phyloP scores from a whole-genome alignment of 2,888 invertebrate species.

The Cheilosia grossa region DNA sequence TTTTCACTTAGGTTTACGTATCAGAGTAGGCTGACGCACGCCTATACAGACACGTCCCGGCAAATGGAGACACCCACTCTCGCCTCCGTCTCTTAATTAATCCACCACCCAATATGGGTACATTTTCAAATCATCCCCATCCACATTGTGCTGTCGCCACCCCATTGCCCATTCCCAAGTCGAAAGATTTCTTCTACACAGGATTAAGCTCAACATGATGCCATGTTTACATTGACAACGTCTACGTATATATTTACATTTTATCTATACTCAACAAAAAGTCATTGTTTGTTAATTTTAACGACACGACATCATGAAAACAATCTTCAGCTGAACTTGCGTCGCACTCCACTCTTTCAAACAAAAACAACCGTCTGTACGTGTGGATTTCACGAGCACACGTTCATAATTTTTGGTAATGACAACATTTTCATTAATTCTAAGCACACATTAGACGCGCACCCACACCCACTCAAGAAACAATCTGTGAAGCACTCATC shows the following conservation, averaged over 20 bases:
- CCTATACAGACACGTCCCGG: neutral
- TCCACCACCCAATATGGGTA: neutral
- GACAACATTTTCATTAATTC: constrained; percentile 67
- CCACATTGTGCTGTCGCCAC: neutral
- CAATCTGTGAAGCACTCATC: constrained; percentile 43
- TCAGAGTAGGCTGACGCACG: neutral
- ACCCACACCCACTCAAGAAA: constrained; percentile 7
- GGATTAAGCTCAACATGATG: constrained; percentile 37
- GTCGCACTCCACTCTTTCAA: neutral
- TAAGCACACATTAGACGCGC: constrained; percentile 49
- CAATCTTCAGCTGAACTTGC: neutral
- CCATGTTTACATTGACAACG: constrained; percentile 37
- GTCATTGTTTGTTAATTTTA: constrained; percentile 56
- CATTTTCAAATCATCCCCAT: constrained; percentile 1
- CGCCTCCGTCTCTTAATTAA: constrained; percentile 26
- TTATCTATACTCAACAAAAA: constrained; percentile 51
- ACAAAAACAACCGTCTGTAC: neutral
- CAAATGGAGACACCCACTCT: neutral
- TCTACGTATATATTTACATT: constrained; percentile 46
- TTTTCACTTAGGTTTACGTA: no score
- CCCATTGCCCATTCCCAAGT: neutral
- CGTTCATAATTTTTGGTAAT: constrained; percentile 64
- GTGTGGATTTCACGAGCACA: constrained; percentile 28
- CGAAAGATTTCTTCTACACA: constrained; percentile 14
- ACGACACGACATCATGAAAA: constrained; percentile 38